Base-by-base conservation (phyloP, 1,140 invertebrate species). In the Cydia splendana region DNA sequence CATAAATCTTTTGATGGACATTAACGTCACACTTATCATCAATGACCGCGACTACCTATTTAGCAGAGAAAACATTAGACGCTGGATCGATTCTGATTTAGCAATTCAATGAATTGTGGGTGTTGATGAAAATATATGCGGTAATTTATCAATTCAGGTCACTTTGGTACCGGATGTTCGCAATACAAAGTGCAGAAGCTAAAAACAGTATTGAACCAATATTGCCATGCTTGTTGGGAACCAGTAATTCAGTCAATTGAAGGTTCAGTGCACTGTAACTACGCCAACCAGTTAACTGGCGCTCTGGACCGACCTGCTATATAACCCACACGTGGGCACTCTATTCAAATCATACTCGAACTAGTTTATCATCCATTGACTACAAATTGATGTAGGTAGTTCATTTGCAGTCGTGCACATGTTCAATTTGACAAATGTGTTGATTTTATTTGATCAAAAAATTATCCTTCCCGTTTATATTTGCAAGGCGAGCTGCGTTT, bases 191-290 rank as follows among this genome's bases (percentile, higher is more conserved):
- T 79, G 65, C 79, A 77, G 76, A 81, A 65, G 78, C 79, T 80
- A 81, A 82, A 80, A 84, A 67, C 78, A 79, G 82, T 84, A 82
- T 82, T 67, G 75, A 79, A 74, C 57, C n/a, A 53, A 75, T 77
- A 38, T 38, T 38, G 67, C 34, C 30, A 71, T 24, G 18, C 57
- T 62, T 62, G 34, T 71, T 71, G 67, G 34, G 67, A 71, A 10
- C 30, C 74, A 77, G 77, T 74, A 65, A 76, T 74, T 78, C 69
- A 77, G 74, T 77, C 67, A 81, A 79, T 77, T 76, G 77, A 76
- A 67, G 76, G 77, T 74, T 79, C 67, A 69, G 65, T 38, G 71
- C 45, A 76, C 77, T 53, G 75, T 30, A 34, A 57, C 53, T 24
- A 62, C 57, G 18, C 9, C 5, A n/a, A 69, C 28, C 65, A 30